phyloP scores from a whole-genome alignment of 2,113 vertebrate species.

The Phalacrocorax aristotelis region DNA sequence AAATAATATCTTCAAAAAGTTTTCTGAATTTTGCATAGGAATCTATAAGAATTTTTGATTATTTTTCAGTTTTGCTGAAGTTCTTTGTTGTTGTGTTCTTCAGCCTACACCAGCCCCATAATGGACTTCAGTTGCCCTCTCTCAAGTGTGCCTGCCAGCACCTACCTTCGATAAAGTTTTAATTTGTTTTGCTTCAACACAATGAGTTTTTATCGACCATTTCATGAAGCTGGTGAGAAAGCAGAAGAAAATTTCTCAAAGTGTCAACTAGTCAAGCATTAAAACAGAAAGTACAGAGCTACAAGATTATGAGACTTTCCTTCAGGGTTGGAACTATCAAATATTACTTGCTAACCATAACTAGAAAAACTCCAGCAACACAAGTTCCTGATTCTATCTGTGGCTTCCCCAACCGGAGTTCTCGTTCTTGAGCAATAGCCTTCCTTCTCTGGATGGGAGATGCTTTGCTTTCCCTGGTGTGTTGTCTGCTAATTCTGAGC shows the following conservation, averaged over 20 bases:
- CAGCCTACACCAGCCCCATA: neutral
- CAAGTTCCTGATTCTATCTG: neutral
- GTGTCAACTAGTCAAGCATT: neutral
- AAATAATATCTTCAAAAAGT: neutral
- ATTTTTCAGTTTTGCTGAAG: neutral
- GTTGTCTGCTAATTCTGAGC: neutral
- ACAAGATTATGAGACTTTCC: neutral
- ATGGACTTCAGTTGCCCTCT: conserved; percentile 11
- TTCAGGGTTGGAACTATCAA: neutral
- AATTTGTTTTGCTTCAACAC: conserved; percentile 37
- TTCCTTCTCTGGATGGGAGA: neutral
- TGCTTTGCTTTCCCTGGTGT: neutral
- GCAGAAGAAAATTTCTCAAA: neutral
- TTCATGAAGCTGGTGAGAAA: conserved; percentile 14
- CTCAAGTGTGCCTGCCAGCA: neutral
- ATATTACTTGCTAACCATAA: neutral
- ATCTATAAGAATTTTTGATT: neutral
- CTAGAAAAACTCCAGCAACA: neutral
- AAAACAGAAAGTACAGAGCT: conserved; percentile 25
- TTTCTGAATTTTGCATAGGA: neutral
- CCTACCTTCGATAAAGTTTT: conserved; percentile 30
- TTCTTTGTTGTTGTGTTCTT: neutral
- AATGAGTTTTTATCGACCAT: conserved; percentile 33
- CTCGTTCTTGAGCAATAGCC: neutral
- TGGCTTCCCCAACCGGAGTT: neutral